A percentile compares a stretch with the other conserved stretches of the same genome.
Evolutionary conservation across 2,888 invertebrate genomes (phyloP).

Genomic region (Oligia latruncula): DNA sequence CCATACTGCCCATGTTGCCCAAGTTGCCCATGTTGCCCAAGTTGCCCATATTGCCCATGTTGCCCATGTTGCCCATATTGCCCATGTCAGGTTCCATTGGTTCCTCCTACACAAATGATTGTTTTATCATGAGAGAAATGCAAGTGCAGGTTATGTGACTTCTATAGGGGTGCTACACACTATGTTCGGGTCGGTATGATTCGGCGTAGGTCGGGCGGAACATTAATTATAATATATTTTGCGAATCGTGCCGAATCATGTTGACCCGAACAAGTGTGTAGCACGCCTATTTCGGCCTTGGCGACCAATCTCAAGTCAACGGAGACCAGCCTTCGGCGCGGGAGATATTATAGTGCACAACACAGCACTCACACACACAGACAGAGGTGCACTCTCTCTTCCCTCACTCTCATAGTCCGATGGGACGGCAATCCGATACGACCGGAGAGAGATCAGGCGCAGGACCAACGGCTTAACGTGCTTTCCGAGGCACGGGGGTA

Average conservation of each 20-base stretch:
- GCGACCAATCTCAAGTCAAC: no score
- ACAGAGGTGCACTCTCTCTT: no score
- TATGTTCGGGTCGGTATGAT: slow-evolving; percentile 1
- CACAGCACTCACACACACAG: no score
- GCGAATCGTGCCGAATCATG: neutral
- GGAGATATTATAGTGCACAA: no score
- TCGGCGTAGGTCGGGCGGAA: no score
- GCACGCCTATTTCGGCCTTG: neutral
- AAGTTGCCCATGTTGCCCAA: neutral
- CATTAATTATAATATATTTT: neutral
- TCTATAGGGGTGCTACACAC: neutral
- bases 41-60: neutral
- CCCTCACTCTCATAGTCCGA: no score
- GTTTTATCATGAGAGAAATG: neutral
- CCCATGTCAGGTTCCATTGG: slow-evolving; percentile 83
- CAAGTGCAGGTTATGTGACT: neutral
- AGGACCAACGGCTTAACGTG: no score
- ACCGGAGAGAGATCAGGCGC: no score
- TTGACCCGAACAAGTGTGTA: neutral
- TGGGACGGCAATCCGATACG: no score
- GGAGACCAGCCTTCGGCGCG: no score
- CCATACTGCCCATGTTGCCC: neutral
- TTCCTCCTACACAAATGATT: slow-evolving; percentile 78
- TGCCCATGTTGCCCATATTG: neutral
- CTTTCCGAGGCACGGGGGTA: no score